Percentiles rank a stretch among this genome's conserved stretches.
Evolutionary conservation across 2,113 vertebrate genomes (phyloP).

Genomic region (Vulpes vulpes): DNA sequence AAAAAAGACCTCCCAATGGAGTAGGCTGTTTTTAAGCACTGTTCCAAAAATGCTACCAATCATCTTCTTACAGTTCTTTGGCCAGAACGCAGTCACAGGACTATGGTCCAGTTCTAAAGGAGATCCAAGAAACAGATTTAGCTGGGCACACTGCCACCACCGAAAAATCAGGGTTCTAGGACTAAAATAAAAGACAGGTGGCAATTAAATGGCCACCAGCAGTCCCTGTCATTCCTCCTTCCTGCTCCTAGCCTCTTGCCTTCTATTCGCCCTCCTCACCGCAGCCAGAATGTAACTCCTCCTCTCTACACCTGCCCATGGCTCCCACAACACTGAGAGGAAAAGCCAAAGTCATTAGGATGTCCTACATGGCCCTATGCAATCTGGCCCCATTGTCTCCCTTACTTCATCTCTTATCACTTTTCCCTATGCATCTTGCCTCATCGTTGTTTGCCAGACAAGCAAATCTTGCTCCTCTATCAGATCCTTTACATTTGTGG

Average conservation of each 20-base stretch:
- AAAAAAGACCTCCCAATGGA: neutral
- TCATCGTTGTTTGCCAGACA: neutral
- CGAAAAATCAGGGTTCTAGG: neutral
- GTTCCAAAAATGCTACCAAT: neutral
- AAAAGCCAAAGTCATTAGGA: neutral
- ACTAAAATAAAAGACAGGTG: neutral
- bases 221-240: neutral
- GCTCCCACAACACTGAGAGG: neutral
- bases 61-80: neutral
- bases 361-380: rapidly evolving
- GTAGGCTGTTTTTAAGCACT: neutral
- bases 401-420: neutral
- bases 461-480: neutral
- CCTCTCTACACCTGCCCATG: neutral
- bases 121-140: neutral
- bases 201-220: neutral
- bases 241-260: neutral
- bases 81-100: neutral
- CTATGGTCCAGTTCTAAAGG: neutral
- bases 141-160: neutral
- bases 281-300: neutral
- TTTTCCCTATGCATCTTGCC: neutral
- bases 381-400: neutral
- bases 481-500: neutral
- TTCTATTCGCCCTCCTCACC: neutral